These are phyloP conservation scores for Hydra vulgaris DNA, from an alignment of 30 jellyfish, hydroid and myxozoan genomes.

Conservation along the genomic window DNA sequence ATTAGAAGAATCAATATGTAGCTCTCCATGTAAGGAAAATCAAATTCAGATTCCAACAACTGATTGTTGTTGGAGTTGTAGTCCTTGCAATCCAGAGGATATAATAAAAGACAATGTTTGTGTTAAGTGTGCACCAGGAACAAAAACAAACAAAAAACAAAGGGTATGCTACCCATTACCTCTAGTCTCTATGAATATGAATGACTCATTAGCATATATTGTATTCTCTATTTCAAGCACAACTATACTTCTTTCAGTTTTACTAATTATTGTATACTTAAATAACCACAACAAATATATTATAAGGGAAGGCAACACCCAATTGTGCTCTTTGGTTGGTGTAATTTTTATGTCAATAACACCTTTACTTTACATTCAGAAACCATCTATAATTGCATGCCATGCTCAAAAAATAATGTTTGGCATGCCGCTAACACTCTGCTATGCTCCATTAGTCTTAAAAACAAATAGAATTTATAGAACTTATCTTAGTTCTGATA, in stretches of 20 bases:
- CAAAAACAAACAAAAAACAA: slow-evolving; percentile 17
- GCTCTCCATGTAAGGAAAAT: slow-evolving; percentile 17
- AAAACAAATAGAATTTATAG: slow-evolving; percentile 81
- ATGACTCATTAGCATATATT: background rate
- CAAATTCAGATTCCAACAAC: background rate
- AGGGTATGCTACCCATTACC: slow-evolving; percentile 20
- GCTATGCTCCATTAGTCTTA: slow-evolving; percentile 88
- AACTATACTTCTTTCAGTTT: background rate
- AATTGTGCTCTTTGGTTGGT: slow-evolving; percentile 24
- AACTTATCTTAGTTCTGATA: slow-evolving; percentile 55
- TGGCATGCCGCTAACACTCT: slow-evolving; percentile 75
- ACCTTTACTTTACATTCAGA: slow-evolving; percentile 17
- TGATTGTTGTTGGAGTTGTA: slow-evolving; percentile 27
- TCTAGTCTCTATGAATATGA: slow-evolving; percentile 5
- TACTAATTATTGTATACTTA: slow-evolving; percentile 5
- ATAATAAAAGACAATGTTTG: slow-evolving; percentile 17
- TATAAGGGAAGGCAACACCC: slow-evolving; percentile 25
- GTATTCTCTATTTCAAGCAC: background rate
- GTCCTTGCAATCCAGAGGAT: background rate
- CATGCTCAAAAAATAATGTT: slow-evolving; percentile 49
- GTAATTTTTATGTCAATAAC: slow-evolving; percentile 18
- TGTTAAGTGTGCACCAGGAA: slow-evolving; percentile 3
- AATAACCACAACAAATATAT: background rate
- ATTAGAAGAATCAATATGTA: slow-evolving; percentile 20
- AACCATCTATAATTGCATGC: slow-evolving; percentile 33